Base-by-base conservation (phyloP, 2,797 vertebrate genomes). In the Semaprochilodus insignis region DNA sequence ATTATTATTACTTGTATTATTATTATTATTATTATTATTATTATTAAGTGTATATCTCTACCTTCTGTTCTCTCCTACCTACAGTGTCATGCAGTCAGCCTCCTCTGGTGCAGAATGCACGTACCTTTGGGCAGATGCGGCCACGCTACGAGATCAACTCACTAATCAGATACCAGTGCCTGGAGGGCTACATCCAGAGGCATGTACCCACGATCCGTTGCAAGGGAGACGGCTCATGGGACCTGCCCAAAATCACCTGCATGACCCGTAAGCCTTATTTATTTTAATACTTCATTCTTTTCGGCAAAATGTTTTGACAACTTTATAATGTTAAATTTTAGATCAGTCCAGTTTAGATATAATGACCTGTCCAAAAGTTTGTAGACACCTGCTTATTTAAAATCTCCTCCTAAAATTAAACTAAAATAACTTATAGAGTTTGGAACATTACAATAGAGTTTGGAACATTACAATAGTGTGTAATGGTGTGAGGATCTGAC, bases 111-210 rank as follows among this genome's bases (percentile, higher is more conserved):
- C 95, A 97, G 89, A 98, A 99, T 0, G 97, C 98, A 0, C 96
- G 91, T 84, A 97, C 97, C 70, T 99, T 98, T 87, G 98, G 98
- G 72, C 96, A 94, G 88, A 93, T 94, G 89, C 96, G 94, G 48
- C 95, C 96, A 65, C 93, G 95, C 80, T 99, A 99, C 67, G 98
- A 99, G 93, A 96, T 99, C 88, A 98, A 99, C 93, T 95, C 98
- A 0, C 91, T 99, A 83, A 96, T 99, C 88, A 96, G 98, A 93
- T 99, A 99, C 89, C 97, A 98, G 90, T 99, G 98, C 90, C 95
- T 91, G 85, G 93, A 93, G 6, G 98, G 98, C 81, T 99, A 97
- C 77, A 97, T 99, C 92, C 98, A 99, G 88, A 96, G 97, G 76
- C 98, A 99, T 55, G 87, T 97, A 89, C 98, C 98, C 60, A 97